Evolutionary conservation across 2,888 invertebrate genomes (phyloP).

Genomic region (Cloeon dipterum): DNA sequence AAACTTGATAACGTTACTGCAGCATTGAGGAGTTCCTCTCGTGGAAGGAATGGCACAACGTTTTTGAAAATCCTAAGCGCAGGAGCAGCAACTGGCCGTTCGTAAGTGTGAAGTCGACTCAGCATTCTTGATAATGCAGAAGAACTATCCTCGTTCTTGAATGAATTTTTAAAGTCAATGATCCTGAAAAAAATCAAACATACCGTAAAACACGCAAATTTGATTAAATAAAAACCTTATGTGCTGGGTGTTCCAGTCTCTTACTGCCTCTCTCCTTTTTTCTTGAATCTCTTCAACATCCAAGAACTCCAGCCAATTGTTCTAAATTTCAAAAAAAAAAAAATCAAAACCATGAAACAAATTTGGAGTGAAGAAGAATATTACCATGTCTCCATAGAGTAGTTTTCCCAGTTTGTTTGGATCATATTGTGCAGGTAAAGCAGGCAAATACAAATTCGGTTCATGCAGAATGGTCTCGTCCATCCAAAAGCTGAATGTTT

Average conservation of each 20-base stretch:
- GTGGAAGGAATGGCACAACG: constrained; percentile 20
- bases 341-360: background rate
- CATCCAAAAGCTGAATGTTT: constrained; percentile 47
- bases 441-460: constrained; percentile 34
- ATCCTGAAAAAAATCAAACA: background rate
- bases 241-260: constrained; percentile 29
- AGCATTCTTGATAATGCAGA: constrained; percentile 30
- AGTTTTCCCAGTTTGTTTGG: constrained; percentile 34
- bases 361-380: constrained; percentile 8
- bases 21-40: constrained; percentile 18
- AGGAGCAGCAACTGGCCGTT: constrained; percentile 33
- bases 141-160: background rate
- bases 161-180: background rate
- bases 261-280: constrained; percentile 24
- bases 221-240: too few relatives aligned
- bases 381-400: constrained; percentile 31
- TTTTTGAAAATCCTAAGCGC: constrained; percentile 20
- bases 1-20: constrained; percentile 20
- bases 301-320: constrained; percentile 43
- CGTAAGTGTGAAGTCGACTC: constrained; percentile 34
- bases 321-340: constrained; percentile 13
- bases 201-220: background rate
- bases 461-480: constrained; percentile 55
- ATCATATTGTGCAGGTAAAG: constrained; percentile 50
- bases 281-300: constrained; percentile 29